Evolutionary conservation across 2,113 vertebrate species (phyloP).

Genomic region (Trichechus manatus): DNA sequence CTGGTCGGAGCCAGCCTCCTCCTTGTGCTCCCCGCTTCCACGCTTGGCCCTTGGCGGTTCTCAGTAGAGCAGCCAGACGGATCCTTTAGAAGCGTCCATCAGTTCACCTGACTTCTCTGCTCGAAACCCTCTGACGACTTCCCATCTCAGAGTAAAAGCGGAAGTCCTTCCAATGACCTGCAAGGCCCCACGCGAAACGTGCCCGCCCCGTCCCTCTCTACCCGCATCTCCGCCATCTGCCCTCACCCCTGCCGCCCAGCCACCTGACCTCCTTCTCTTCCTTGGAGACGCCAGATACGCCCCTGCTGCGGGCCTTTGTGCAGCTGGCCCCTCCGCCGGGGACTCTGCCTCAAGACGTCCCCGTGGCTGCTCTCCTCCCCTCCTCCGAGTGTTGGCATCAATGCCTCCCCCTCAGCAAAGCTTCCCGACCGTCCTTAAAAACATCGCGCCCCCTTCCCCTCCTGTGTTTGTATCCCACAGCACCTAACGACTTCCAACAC

Average conservation of each 20-base stretch:
- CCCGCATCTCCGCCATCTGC: background rate
- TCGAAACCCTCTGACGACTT: background rate
- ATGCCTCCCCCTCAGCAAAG: background rate
- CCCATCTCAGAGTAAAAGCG: background rate
- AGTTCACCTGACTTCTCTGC: background rate
- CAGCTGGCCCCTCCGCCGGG: background rate
- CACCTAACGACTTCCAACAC: background rate
- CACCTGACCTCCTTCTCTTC: background rate
- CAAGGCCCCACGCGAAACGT: background rate
- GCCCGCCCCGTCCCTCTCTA: too few species aligned
- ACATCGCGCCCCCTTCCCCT: fast-evolving
- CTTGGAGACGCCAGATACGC: too few species aligned
- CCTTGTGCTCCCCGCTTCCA: background rate
- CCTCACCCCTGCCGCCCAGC: background rate
- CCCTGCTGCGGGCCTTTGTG: background rate
- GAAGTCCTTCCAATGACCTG: background rate
- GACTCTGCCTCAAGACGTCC: background rate
- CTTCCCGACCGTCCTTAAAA: background rate
- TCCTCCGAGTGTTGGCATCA: background rate
- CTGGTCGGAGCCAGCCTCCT: background rate
- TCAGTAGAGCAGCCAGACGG: background rate
- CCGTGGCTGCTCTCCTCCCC: background rate
- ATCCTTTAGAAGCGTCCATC: background rate
- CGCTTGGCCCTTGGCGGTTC: background rate
- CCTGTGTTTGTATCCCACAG: too few species aligned